Percentiles rank a stretch among this genome's conserved stretches.
These are phyloP conservation scores for Caenorhabditis remanei DNA, from an alignment of 1,140 invertebrate species.

Conservation along the genomic window DNA sequence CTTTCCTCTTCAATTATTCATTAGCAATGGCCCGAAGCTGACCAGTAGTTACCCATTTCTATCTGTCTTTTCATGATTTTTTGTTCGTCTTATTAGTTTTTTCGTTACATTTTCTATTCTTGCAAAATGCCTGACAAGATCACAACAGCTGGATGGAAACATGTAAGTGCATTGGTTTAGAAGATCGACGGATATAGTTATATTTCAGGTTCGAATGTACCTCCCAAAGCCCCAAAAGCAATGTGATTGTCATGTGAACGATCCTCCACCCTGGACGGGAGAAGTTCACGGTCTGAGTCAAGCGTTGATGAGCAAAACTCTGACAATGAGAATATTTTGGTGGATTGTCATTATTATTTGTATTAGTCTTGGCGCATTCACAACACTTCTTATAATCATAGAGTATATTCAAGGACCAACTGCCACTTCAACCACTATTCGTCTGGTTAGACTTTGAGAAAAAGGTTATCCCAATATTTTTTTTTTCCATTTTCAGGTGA, in stretches of 20 bases:
- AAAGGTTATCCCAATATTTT: neutral
- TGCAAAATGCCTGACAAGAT: constrained; percentile 9
- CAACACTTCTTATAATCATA: constrained; percentile 71
- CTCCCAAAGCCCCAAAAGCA: constrained; percentile 60
- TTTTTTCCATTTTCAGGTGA: constrained; percentile 59
- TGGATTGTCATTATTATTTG: constrained; percentile 73
- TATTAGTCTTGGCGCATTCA: constrained; percentile 68
- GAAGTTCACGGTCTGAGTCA: constrained; percentile 75
- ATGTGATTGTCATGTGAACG: constrained; percentile 73
- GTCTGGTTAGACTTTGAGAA: constrained; percentile 63
- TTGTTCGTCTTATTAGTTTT: constrained; percentile 40
- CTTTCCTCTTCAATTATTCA: constrained; percentile 20
- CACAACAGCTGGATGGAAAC: constrained; percentile 38
- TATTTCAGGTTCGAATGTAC: constrained; percentile 58
- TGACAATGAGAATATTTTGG: constrained; percentile 69
- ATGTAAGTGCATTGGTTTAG: neutral
- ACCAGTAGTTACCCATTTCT: neutral
- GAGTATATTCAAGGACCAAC: constrained; percentile 76
- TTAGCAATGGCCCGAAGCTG: constrained; percentile 31
- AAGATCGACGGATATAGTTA: neutral
- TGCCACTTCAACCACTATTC: constrained; percentile 75
- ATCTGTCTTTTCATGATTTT: constrained; percentile 39
- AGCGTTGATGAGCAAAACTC: constrained; percentile 71
- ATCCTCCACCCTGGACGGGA: constrained; percentile 76
- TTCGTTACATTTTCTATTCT: neutral